Evolutionary conservation across 2,888 invertebrate genomes (phyloP).

Genomic region (Arrhopalites spinosus): DNA sequence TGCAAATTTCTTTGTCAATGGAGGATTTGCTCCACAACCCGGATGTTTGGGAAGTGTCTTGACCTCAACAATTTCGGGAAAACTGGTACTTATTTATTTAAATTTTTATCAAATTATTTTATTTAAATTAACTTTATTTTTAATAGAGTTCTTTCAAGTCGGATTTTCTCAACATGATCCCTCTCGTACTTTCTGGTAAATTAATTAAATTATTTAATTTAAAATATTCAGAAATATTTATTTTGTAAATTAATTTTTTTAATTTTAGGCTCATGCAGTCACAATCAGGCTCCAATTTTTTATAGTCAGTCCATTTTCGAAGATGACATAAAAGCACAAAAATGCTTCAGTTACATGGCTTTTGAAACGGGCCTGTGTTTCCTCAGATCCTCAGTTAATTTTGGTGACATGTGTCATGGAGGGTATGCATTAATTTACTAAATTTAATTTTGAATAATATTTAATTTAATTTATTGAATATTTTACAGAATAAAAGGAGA

Average conservation of each 20-base stretch:
- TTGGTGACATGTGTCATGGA: background rate
- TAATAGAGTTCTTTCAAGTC: background rate
- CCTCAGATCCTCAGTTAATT: background rate
- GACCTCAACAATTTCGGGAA: background rate
- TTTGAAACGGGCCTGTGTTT: background rate
- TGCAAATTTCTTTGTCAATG: slow-evolving; percentile 26
- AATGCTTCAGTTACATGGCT: background rate
- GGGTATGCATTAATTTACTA: background rate
- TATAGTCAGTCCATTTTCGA: background rate
- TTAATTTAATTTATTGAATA: too few species aligned
- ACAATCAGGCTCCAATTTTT: background rate
- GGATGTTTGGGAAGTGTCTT: background rate
- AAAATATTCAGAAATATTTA: too few species aligned
- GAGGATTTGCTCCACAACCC: slow-evolving; percentile 20
- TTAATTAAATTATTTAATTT: too few species aligned
- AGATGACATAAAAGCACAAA: background rate
- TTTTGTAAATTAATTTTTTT: too few species aligned
- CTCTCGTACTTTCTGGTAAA: too few species aligned
- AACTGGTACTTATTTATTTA: background rate
- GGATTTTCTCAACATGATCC: too few species aligned
- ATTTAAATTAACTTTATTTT: background rate
- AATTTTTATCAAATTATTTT: background rate
- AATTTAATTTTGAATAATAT: too few species aligned
- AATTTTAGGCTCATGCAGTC: background rate
- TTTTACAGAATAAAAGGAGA: background rate